Conservation (phyloP, 2,797 vertebrate genomes). For the Microctenopoma lineatum region DNA sequence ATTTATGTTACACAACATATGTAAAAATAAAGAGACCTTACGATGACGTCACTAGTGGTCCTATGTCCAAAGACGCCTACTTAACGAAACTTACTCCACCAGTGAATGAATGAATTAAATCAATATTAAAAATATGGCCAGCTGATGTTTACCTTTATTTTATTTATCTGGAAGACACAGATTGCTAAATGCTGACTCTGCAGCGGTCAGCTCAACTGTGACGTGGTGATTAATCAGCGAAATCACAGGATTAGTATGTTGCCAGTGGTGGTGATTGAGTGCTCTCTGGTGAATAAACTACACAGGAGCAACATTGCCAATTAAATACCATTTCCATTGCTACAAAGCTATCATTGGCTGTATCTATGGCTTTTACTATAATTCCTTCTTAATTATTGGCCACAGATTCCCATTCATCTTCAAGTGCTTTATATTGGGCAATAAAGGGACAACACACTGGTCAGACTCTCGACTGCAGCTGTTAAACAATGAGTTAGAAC, state of each 20-base stretch:
- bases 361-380: background rate
- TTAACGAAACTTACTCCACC: no score
- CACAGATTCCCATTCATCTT: background rate
- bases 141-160: background rate
- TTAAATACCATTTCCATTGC: background rate
- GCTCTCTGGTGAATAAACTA: background rate
- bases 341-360: background rate
- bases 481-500: constrained; percentile 54
- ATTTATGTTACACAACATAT: no score
- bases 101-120: no score
- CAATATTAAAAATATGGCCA: no score
- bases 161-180: background rate
- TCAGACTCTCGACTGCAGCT: background rate
- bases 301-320: background rate
- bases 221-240: no score
- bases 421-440: background rate
- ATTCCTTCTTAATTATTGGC: background rate
- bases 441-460: background rate
- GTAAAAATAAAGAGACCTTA: no score
- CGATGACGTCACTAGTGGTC: no score
- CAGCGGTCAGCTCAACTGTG: no score
- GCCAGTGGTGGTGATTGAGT: background rate
- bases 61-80: no score
- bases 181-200: background rate
- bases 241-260: background rate